Evolutionary conservation across 2,888 invertebrate genomes (phyloP).

Genomic region (Ophonus ardosiacus): DNA sequence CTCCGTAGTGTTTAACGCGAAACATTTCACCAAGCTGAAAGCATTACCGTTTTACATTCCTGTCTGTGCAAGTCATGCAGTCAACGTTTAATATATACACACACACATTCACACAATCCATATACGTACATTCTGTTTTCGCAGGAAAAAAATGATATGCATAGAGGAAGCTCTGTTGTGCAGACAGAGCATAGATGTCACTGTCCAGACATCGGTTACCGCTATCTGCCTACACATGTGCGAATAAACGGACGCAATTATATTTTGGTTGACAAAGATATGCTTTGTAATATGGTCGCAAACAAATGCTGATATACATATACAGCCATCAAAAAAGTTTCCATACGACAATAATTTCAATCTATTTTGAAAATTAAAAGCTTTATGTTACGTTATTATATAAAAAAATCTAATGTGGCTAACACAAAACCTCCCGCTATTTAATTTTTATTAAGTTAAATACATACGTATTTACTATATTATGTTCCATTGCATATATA

Average conservation of each 20-base stretch:
- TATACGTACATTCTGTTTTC: constrained; percentile 1
- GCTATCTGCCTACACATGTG: constrained; percentile 41
- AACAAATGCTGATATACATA: not conserved
- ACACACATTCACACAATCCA: too few species aligned
- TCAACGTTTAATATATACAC: too few species aligned
- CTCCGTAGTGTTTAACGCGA: not conserved
- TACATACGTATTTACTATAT: too few species aligned
- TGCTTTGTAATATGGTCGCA: constrained; percentile 29
- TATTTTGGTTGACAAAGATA: constrained; percentile 28
- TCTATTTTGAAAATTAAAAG: too few species aligned
- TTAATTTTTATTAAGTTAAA: too few species aligned
- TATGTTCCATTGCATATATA: too few species aligned
- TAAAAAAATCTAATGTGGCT: too few species aligned
- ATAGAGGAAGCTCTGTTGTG: constrained; percentile 38
- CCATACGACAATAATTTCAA: too few species aligned
- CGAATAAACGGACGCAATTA: constrained; percentile 54
- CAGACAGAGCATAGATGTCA: constrained; percentile 49
- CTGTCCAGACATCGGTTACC: constrained; percentile 49
- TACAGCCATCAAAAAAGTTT: too few species aligned
- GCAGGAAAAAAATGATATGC: constrained; percentile 1
- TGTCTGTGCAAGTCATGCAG: constrained; percentile 8
- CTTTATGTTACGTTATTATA: too few species aligned
- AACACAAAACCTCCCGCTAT: too few species aligned
- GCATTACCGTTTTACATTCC: constrained; percentile 21
- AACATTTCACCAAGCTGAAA: not conserved